phyloP scores from a whole-genome alignment of 2,113 vertebrate species.

The Coreoperca whiteheadi region DNA sequence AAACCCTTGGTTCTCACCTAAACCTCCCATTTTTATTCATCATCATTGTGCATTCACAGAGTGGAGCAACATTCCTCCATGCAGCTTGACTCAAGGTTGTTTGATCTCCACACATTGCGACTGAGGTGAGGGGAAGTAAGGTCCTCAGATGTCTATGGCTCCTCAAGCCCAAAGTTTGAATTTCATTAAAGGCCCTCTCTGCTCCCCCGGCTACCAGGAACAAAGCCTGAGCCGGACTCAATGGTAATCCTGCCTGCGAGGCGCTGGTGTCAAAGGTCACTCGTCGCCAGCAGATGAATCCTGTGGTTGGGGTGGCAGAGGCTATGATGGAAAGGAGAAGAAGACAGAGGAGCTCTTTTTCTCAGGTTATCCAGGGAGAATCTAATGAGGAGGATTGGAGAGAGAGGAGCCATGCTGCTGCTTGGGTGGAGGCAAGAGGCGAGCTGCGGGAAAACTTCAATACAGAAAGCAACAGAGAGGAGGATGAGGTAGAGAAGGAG shows the following conservation, averaged over 20 bases:
- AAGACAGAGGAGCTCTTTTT: constrained; percentile 75
- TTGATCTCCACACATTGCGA: constrained; percentile 76
- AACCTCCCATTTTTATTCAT: constrained; percentile 69
- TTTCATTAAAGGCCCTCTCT: constrained; percentile 82
- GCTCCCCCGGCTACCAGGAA: constrained; percentile 78
- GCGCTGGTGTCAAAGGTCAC: constrained; percentile 80
- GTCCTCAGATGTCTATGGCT: constrained; percentile 79
- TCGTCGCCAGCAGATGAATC: constrained; percentile 82
- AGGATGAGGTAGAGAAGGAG: constrained; percentile 54
- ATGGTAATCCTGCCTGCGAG: constrained; percentile 84
- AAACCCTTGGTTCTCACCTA: constrained; percentile 64
- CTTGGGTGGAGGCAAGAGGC: constrained; percentile 66
- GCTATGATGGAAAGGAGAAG: constrained; percentile 75
- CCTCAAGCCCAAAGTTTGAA: constrained; percentile 82
- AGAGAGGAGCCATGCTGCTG: constrained; percentile 60
- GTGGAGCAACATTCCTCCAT: constrained; percentile 61
- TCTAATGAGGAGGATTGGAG: constrained; percentile 82
- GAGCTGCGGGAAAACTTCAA: constrained; percentile 68
- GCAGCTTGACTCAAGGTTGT: constrained; percentile 73
- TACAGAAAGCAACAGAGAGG: constrained; percentile 65
- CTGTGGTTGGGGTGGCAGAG: constrained; percentile 78
- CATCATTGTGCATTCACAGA: constrained; percentile 76
- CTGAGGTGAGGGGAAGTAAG: constrained; percentile 77
- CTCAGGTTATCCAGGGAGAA: constrained; percentile 81
- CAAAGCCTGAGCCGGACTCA: constrained; percentile 80